These are phyloP conservation scores for Typhlichthys eigenmanni DNA, from an alignment of 2,797 vertebrate species.

Conservation along the genomic window DNA sequence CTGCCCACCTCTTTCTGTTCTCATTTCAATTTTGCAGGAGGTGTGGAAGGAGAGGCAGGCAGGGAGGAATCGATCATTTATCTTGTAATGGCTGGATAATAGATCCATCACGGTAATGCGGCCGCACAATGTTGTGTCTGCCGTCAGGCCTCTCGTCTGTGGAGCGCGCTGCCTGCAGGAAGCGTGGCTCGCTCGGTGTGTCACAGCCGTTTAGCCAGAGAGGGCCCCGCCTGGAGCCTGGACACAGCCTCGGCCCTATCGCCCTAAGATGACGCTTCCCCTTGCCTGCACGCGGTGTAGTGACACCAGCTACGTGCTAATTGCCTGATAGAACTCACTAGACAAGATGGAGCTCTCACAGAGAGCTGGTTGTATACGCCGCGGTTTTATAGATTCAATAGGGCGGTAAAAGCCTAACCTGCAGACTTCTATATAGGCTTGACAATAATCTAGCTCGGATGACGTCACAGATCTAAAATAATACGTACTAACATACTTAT, in stretches of 20 bases:
- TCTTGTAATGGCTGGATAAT: conserved; percentile 99
- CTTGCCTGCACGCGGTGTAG: conserved; percentile 1
- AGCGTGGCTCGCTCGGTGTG: conserved; percentile 47
- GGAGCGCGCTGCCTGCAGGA: conserved; percentile 54
- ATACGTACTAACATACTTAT: too few species aligned
- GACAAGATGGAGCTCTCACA: conserved; percentile 12
- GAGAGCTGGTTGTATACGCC: too few species aligned
- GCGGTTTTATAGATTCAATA: not conserved
- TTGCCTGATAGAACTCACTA: conserved; percentile 14
- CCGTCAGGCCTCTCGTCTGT: conserved; percentile 69
- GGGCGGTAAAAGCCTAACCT: too few species aligned
- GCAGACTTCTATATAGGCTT: too few species aligned
- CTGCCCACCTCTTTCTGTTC: conserved; percentile 63
- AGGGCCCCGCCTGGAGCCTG: conserved; percentile 51
- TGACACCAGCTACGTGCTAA: conserved; percentile 32
- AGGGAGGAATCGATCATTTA: conserved; percentile 97
- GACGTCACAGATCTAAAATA: too few species aligned
- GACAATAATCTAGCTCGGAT: too few species aligned
- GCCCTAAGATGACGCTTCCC: conserved; percentile 55
- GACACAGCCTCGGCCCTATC: conserved; percentile 24
- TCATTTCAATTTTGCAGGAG: conserved; percentile 94
- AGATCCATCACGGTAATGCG: conserved; percentile 99
- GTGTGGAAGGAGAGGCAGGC: conserved; percentile 74
- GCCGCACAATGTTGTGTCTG: conserved; percentile 84
- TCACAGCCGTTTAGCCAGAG: conserved; percentile 68